Evolutionary conservation across 1,140 invertebrate genomes (phyloP).

Genomic region (Conus betulinus): DNA sequence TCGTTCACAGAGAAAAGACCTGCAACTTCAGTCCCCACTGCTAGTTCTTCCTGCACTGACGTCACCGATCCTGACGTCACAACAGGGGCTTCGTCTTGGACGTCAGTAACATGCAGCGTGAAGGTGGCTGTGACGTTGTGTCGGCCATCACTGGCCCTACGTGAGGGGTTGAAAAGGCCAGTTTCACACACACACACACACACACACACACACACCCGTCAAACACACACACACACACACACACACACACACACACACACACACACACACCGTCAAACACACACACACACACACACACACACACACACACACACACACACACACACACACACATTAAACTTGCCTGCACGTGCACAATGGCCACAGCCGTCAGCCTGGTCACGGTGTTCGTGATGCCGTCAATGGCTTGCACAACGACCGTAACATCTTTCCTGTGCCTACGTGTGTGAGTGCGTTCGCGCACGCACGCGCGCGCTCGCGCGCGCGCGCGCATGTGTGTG

Average conservation of each 20-base stretch:
- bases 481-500: too few relatives aligned
- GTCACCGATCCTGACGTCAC: conserved; percentile 27
- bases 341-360: background rate
- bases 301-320: background rate
- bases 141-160: background rate
- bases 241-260: conserved; percentile 1
- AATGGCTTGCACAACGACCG: background rate
- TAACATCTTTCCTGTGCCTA: too few relatives aligned
- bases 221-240: too few relatives aligned
- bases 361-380: background rate
- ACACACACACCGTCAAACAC: background rate
- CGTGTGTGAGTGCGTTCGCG: too few relatives aligned
- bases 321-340: background rate
- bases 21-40: conserved; percentile 21
- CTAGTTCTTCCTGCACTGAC: conserved; percentile 30
- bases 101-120: conserved; percentile 4
- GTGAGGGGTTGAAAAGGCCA: background rate
- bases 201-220: too few relatives aligned
- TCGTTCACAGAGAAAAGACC: conserved; percentile 17
- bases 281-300: background rate
- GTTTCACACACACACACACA: too few relatives aligned
- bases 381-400: background rate
- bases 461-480: too few relatives aligned
- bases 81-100: conserved; percentile 26
- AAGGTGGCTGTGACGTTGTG: conserved; percentile 18